Conservation (phyloP, 2,113 vertebrate species). For the Myanophis thanlyinensis region DNA sequence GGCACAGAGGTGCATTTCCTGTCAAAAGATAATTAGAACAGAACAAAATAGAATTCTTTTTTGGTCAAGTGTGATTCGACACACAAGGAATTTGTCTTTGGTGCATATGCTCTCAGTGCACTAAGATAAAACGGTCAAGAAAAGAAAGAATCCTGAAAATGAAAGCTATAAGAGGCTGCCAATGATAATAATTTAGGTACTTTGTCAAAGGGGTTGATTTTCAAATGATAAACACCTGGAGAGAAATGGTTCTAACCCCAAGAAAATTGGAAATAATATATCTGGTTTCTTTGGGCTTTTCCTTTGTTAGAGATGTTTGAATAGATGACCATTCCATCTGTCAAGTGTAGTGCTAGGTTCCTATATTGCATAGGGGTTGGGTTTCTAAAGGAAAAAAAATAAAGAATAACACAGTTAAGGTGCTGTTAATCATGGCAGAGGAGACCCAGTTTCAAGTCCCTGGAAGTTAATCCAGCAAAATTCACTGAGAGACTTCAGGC, state of each 20-base stretch:
- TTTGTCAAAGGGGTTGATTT: background rate
- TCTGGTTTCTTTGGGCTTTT: background rate
- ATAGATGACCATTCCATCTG: background rate
- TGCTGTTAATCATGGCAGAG: background rate
- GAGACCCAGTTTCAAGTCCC: background rate
- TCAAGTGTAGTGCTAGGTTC: background rate
- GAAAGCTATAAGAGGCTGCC: background rate
- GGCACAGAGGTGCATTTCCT: background rate
- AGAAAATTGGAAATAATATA: background rate
- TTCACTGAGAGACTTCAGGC: background rate
- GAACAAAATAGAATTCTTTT: too few species aligned
- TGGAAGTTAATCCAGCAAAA: background rate
- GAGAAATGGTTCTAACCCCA: background rate
- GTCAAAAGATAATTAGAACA: too few species aligned
- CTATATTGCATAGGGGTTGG: background rate
- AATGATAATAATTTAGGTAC: background rate
- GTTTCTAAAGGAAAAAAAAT: background rate
- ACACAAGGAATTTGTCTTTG: too few species aligned
- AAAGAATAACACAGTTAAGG: background rate
- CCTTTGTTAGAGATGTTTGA: background rate
- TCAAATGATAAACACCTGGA: background rate
- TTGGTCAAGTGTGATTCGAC: too few species aligned
- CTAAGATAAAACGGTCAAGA: too few species aligned
- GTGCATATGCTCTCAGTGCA: too few species aligned
- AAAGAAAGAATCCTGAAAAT: background rate